Percentiles rank a stretch among this genome's conserved stretches.
phyloP scores from a whole-genome alignment of 2,113 vertebrate species.

The Varanus salvator region DNA sequence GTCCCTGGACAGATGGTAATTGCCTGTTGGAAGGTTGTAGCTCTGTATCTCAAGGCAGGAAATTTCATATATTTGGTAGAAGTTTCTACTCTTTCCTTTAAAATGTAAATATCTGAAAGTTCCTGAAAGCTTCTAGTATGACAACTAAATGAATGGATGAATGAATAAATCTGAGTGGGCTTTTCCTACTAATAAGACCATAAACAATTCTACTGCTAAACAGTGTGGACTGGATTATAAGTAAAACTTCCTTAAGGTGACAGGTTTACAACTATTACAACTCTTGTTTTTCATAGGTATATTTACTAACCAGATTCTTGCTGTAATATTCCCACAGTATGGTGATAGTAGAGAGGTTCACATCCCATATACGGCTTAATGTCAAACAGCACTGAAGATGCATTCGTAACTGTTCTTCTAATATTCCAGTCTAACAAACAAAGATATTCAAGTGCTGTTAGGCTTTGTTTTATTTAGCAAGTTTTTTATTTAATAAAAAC shows the following conservation, averaged over 20 bases:
- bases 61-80: not conserved
- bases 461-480: not conserved
- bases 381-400: constrained; percentile 92
- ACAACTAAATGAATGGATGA: not conserved
- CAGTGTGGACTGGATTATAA: constrained; percentile 32
- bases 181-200: not conserved
- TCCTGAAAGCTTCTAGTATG: not conserved
- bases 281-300: not conserved
- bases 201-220: constrained; percentile 2
- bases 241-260: constrained; percentile 22
- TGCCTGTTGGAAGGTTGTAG: not conserved
- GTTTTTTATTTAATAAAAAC: not conserved
- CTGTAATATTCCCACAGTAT: constrained; percentile 94
- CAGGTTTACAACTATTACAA: not conserved
- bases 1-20: not conserved
- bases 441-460: constrained; percentile 25
- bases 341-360: constrained; percentile 83
- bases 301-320: constrained; percentile 88
- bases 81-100: too few relatives aligned
- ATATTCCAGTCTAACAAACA: constrained; percentile 68
- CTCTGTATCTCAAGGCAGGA: not conserved
- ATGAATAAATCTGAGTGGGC: not conserved
- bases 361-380: constrained; percentile 87
- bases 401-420: constrained; percentile 93
- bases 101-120: not conserved